Conservation (phyloP, 1,140 invertebrate genomes). For the Hycleus phaleratus region DNA sequence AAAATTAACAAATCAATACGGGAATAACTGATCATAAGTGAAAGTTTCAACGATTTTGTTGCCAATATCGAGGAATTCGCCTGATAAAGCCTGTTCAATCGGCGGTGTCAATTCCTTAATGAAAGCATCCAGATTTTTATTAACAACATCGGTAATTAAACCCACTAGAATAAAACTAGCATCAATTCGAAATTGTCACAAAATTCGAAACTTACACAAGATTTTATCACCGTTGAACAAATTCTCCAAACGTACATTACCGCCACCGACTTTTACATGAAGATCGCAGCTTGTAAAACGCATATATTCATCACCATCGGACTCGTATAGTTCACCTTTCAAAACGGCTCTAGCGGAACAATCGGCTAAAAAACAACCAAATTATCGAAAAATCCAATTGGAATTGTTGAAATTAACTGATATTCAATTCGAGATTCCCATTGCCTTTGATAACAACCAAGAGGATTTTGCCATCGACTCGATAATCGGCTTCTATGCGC, state of each 20-base stretch:
- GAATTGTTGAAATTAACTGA: constrained; percentile 43
- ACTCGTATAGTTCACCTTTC: constrained; percentile 40
- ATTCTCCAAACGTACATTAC: constrained; percentile 52
- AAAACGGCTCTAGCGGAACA: constrained; percentile 46
- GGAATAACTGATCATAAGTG: constrained; percentile 51
- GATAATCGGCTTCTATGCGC: constrained; percentile 51
- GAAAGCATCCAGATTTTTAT: constrained; percentile 53
- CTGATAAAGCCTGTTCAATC: constrained; percentile 48
- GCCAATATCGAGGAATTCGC: constrained; percentile 47
- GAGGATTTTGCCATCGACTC: constrained; percentile 52
- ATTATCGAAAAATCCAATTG: background rate
- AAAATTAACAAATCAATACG: constrained; percentile 19
- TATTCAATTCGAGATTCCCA: constrained; percentile 53
- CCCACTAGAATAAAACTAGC: constrained; percentile 38
- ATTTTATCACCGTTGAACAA: constrained; percentile 54
- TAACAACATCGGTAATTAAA: constrained; percentile 54
- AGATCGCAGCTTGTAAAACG: constrained; percentile 46
- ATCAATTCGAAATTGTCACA: background rate
- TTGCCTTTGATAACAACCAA: constrained; percentile 53
- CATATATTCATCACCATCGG: constrained; percentile 47
- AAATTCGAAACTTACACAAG: constrained; percentile 36
- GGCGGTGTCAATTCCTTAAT: constrained; percentile 50
- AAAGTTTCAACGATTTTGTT: constrained; percentile 51
- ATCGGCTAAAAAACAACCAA: constrained; percentile 43
- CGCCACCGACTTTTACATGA: constrained; percentile 51